Conservation (phyloP, 2,888 invertebrate genomes). For the Elegia similella region DNA sequence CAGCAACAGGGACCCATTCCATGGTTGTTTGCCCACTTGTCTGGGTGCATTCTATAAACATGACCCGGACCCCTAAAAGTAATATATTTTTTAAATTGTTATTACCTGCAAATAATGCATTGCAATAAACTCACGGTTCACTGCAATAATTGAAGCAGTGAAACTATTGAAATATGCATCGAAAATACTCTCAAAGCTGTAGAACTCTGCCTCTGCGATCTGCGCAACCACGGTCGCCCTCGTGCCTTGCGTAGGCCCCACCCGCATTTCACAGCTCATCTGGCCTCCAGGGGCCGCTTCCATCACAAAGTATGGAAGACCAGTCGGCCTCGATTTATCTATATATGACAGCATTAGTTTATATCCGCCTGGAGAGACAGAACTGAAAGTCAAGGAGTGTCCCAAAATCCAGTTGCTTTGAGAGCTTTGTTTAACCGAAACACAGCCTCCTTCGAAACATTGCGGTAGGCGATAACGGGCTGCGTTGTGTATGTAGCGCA, state of each 20-base stretch:
- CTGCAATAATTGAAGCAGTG: conserved; percentile 69
- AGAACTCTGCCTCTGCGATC: conserved; percentile 62
- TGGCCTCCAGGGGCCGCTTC: conserved; percentile 75
- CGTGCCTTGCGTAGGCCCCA: conserved; percentile 55
- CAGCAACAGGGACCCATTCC: too few relatives aligned
- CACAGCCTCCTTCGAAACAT: conserved; percentile 70
- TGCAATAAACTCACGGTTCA: conserved; percentile 72
- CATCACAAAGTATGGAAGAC: conserved; percentile 70
- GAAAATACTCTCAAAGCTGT: conserved; percentile 70
- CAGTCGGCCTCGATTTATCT: conserved; percentile 51
- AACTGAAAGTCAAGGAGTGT: conserved; percentile 68
- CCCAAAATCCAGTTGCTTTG: conserved; percentile 64
- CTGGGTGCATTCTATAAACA: too few relatives aligned
- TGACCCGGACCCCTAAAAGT: too few relatives aligned
- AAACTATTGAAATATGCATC: conserved; percentile 63
- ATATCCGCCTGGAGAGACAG: conserved; percentile 74
- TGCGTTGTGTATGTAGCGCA: conserved; percentile 69
- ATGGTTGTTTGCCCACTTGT: too few relatives aligned
- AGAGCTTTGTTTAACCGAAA: conserved; percentile 62
- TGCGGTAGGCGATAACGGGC: conserved; percentile 69
- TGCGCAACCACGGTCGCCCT: conserved; percentile 68
- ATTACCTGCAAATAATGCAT: conserved; percentile 68
- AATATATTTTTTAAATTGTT: background rate
- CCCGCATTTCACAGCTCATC: conserved; percentile 69
- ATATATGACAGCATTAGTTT: conserved; percentile 64